Base-by-base conservation (phyloP, 2,113 vertebrate species). In the Toxotes jaculatrix region DNA sequence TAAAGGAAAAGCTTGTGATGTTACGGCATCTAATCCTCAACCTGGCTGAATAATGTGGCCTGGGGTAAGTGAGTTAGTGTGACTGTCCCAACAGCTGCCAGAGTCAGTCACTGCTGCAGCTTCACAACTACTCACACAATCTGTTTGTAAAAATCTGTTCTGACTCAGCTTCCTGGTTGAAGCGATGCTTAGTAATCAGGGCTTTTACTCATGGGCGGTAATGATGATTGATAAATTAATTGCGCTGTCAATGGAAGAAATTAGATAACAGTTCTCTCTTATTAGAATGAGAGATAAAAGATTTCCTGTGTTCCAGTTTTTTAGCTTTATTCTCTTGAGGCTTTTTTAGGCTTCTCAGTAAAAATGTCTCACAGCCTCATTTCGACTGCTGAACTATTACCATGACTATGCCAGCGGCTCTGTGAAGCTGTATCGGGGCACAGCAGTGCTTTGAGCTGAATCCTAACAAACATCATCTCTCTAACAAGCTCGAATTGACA, bases 21-120 rank as follows among this genome's bases (percentile, higher is more conserved):
- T 69, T 82, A 74, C 62, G 77, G 81, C 38, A 49, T 32, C 80
- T 80, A 67, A 89, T 87, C 85, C 53, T 68, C 83, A 11, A 59
- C 80, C 85, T 74, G 85, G 62, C 34, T 77, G 66, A 60, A 72
- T 66, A 11, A 59, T 66, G 27, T 31, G 75, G n/a, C 67, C 60
- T 16, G 59, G 9, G 64, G 64, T 83, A 17, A 27, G 59, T 1
- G 51, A 74, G 61, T 17, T 36, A 19, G 19, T 38, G 19, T 53
- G 75, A 63, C 63, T 67, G 55, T 45, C 27, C 45, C 31, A 2
- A 34, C n/a, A 23, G 47, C 63, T 9, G 9, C 13, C 3, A 60
- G 65, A 43, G 38, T 1, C 42, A 13, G 16, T 16, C 38, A 34
- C 31, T 10, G 42, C 69, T 74, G 19, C 43, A 0, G 27, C 66